phyloP scores from a whole-genome alignment of 23 tunicate species.

The Ciona savignyi region DNA sequence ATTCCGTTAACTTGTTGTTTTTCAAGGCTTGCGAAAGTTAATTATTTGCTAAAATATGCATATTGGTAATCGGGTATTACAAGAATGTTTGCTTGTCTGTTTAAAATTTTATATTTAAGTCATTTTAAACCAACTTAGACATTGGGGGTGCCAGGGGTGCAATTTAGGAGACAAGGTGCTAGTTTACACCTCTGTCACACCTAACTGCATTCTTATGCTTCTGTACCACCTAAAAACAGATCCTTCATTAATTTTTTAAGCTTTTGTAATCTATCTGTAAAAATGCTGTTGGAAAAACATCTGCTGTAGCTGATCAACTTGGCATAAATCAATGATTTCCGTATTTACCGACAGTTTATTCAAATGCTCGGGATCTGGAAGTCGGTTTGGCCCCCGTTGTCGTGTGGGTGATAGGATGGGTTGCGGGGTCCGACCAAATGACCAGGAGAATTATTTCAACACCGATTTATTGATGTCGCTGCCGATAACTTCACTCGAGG shows the following conservation, averaged over 20 bases:
- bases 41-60: too few relatives aligned
- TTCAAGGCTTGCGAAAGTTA: too few relatives aligned
- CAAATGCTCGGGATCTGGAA: slow-evolving; percentile 5
- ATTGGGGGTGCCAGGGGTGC: too few relatives aligned
- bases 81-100: too few relatives aligned
- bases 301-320: background rate
- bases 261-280: background rate
- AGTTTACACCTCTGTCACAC: too few relatives aligned
- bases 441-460: background rate
- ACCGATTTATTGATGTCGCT: background rate
- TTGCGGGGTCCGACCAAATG: slow-evolving; percentile 32
- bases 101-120: too few relatives aligned
- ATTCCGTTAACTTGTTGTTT: too few relatives aligned
- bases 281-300: background rate
- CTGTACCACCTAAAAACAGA: background rate
- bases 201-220: background rate
- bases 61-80: too few relatives aligned
- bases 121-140: too few relatives aligned
- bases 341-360: slow-evolving; percentile 8
- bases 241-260: background rate
- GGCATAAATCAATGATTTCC: too few relatives aligned
- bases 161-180: too few relatives aligned
- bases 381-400: slow-evolving; percentile 13
- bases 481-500: slow-evolving; percentile 18
- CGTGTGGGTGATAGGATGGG: slow-evolving; percentile 40